Percentiles rank a stretch among this genome's conserved stretches.
Conservation (phyloP, 2,113 vertebrate genomes). For the Xenopus tropicalis region UCB_Xtro_10.0 CM004447.2:142323501-142324000, state of each 20-base stretch:
- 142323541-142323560: constrained; percentile 32
- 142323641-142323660: constrained; percentile 36
- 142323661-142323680: constrained; percentile 34
- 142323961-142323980: too few relatives aligned
- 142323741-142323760: constrained; percentile 32
- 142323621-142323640: constrained; percentile 39
- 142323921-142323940: too few relatives aligned
- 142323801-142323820: too few relatives aligned
- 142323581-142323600: constrained; percentile 25
- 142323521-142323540: background rate
- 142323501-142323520: too few relatives aligned
- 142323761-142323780: background rate
- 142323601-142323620: constrained; percentile 39
- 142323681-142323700: constrained; percentile 12
- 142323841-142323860: too few relatives aligned
- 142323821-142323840: too few relatives aligned
- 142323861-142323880: too few relatives aligned
- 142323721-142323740: constrained; percentile 38
- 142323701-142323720: constrained; percentile 32
- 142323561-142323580: constrained; percentile 27
- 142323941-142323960: too few relatives aligned
- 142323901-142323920: too few relatives aligned
- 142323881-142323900: too few relatives aligned
- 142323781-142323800: too few relatives aligned
- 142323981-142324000: too few relatives aligned